phyloP scores from a whole-genome alignment of 2,113 vertebrate genomes.

The Hepsetus odoe region DNA sequence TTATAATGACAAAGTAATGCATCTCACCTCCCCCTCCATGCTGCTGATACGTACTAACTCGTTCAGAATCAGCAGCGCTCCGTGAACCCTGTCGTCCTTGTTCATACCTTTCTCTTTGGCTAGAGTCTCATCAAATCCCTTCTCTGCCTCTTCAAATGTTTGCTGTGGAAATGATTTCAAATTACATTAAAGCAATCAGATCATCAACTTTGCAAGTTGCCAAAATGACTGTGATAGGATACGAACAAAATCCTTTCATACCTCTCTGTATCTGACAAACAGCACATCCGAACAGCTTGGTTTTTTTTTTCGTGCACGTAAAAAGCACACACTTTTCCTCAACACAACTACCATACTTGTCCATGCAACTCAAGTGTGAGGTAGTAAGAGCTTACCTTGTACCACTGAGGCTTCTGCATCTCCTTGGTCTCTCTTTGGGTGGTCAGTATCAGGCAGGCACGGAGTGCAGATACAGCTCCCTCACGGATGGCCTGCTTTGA shows the following conservation, averaged over 20 bases:
- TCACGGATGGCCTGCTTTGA: slow-evolving; percentile 97
- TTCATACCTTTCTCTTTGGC: slow-evolving; percentile 99
- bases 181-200: background rate
- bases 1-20: too few species aligned
- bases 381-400: slow-evolving; percentile 80
- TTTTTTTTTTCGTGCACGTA: too few species aligned
- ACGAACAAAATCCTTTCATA: too few species aligned
- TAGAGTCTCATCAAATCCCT: slow-evolving; percentile 94
- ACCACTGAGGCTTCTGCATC: slow-evolving; percentile 99
- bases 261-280: too few species aligned
- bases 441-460: slow-evolving; percentile 95
- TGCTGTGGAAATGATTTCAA: slow-evolving; percentile 76
- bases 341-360: too few species aligned
- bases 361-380: too few species aligned
- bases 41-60: slow-evolving; percentile 98
- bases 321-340: too few species aligned
- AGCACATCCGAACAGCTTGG: too few species aligned
- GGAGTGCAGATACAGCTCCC: slow-evolving; percentile 93
- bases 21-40: slow-evolving; percentile 97
- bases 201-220: background rate
- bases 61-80: slow-evolving; percentile 94
- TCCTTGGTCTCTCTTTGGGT: slow-evolving; percentile 97
- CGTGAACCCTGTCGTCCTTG: slow-evolving; percentile 93
- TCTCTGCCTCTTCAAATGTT: slow-evolving; percentile 96
- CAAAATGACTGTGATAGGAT: too few species aligned